Evolutionary conservation across 2,888 invertebrate genomes (phyloP).

Genomic region (Eristalinus aeneus): DNA sequence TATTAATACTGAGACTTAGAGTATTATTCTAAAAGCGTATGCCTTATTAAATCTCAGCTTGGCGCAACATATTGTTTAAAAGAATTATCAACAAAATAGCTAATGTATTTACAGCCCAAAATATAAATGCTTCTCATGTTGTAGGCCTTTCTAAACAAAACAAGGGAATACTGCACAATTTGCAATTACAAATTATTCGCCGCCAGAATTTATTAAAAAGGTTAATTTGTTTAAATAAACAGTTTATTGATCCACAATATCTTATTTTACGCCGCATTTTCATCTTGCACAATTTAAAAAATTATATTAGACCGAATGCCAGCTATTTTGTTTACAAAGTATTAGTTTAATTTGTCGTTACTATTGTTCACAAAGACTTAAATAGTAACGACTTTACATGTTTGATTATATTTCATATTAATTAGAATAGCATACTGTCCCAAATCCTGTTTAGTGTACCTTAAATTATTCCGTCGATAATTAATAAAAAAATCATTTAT

Average conservation of each 20-base stretch:
- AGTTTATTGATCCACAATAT: conserved; percentile 46
- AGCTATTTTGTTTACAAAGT: conserved; percentile 61
- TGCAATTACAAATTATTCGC: background rate
- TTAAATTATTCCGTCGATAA: conserved; percentile 39
- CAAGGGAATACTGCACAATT: too few relatives aligned
- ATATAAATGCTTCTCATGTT: too few relatives aligned
- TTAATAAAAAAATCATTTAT: conserved; percentile 39
- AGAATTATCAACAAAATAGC: conserved; percentile 11
- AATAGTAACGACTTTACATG: conserved; percentile 54
- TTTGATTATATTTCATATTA: conserved; percentile 50
- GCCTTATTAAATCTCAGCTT: too few relatives aligned
- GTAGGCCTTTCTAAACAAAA: too few relatives aligned
- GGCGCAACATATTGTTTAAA: too few relatives aligned
- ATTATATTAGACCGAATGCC: conserved; percentile 61
- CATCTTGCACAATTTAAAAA: conserved; percentile 31
- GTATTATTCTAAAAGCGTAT: too few relatives aligned
- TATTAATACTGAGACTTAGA: too few relatives aligned
- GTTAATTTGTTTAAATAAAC: background rate
- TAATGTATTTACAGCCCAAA: conserved; percentile 13
- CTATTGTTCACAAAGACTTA: conserved; percentile 63
- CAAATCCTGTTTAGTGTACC: conserved; percentile 29
- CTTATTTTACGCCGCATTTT: conserved; percentile 23
- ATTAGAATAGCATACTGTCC: conserved; percentile 24
- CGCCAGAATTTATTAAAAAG: background rate
- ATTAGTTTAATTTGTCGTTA: conserved; percentile 59